Evolutionary conservation across 2,113 vertebrate species (phyloP), one percentile per base, ranked within the genome.

Genomic region (Sapajus apella): DNA sequence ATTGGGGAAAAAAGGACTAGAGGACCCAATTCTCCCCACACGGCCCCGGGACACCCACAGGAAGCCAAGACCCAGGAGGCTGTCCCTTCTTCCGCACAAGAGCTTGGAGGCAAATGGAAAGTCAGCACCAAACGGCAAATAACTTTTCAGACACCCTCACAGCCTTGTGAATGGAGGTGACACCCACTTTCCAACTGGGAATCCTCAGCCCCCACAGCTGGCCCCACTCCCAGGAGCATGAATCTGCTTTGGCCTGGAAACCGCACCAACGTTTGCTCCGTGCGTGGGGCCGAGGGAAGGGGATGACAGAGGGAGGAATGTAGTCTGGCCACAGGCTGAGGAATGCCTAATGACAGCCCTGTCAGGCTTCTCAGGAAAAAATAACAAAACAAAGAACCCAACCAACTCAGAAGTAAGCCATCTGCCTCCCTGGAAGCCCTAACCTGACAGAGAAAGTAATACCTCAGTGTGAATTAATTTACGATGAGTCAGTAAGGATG

Each of bases 171-270:
- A 91, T 80, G 66, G 88, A 61, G 55, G 7, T 7, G 87, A 96
- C 83, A 64, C 89, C 52, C 3, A 58, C 86, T 79, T 68, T 81
- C 52, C 64, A 87, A 92, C 35, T 58, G 58, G 87, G 92, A 91
- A 91, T 47, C 50, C 81, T 94, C 37, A 37, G 66, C 13, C 86
- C 97, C 93, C 73, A 11, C 95, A 94, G 94, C 94, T 90, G 91
- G 96, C 91, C 95, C 79, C 87, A 58, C 4, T 90, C 95, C 97
- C 94, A 96, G 89, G 96, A 95, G 94, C 93, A 92, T 52, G 84
- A 87, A 96, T 97, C 88, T 94, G 55, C 86, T 52, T 77, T 94
- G 96, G 90, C 55, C 81, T 76, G 89, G 90, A 84, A 93, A 91
- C 43, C 12, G 14, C 83, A 83, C 96, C 95, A 94, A 95, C 89